Evolutionary conservation across 1,140 invertebrate species (phyloP).

Genomic region (Drosophila suzukii): DNA sequence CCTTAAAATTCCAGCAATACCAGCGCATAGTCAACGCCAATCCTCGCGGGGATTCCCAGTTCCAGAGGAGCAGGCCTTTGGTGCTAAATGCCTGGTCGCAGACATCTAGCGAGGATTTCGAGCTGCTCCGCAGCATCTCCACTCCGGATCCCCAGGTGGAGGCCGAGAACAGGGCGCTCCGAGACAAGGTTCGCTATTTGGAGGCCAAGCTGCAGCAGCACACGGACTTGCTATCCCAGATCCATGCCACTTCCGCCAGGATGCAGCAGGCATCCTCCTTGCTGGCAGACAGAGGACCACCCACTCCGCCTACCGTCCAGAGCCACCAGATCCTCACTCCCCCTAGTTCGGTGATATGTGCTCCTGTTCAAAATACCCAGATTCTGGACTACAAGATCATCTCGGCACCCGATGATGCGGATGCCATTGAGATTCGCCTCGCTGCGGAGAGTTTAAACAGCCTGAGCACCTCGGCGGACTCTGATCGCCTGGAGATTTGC

Average conservation of each 20-base stretch:
- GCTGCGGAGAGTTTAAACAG: constrained; percentile 72
- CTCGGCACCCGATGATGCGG: constrained; percentile 53
- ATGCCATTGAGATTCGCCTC: constrained; percentile 71
- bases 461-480: constrained; percentile 67
- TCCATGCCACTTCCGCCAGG: constrained; percentile 61
- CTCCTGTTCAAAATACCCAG: constrained; percentile 37
- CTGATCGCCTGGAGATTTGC: constrained; percentile 75
- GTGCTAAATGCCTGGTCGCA: constrained; percentile 78
- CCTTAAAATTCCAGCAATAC: constrained; percentile 22
- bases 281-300: constrained; percentile 8
- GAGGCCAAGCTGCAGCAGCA: constrained; percentile 67
- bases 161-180: constrained; percentile 55
- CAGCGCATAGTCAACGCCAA: constrained; percentile 36
- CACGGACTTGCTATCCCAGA: constrained; percentile 67
- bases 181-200: constrained; percentile 68
- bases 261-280: constrained; percentile 48
- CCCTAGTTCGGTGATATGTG: constrained; percentile 63
- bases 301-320: constrained; percentile 34
- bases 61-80: constrained; percentile 24
- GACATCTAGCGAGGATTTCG: constrained; percentile 64
- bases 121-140: constrained; percentile 26
- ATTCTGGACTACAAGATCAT: constrained; percentile 76
- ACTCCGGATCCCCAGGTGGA: constrained; percentile 29
- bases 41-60: constrained; percentile 14
- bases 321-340: constrained; percentile 63